Evolutionary conservation across 2,888 invertebrate genomes (phyloP), one percentile per base, ranked within the genome.

Genomic region (Baccha elongata): DNA sequence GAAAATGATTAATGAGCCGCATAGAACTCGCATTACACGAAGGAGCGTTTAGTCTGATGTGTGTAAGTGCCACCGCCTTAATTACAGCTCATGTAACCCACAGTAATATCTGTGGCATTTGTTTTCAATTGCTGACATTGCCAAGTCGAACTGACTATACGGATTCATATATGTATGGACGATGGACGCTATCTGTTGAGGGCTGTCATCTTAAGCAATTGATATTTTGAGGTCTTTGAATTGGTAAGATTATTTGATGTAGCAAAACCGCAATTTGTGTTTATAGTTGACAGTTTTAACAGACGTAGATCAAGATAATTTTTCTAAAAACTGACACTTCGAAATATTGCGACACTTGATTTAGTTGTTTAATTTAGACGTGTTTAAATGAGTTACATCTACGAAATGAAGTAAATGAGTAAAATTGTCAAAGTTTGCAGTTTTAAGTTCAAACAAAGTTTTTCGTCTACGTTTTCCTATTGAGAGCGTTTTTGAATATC

Each of bases 1-100:
- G 55, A 83, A 83, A 83, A 83, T 83, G 83, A 83, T 78, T 78
- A 83, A 83, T 83, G 83, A 78, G 78, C 83, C 72, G 62, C 78
- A 78, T 64, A 73, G 73, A 72, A 78, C 62, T 78, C 72, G 72
- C 78, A 78, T 78, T 68, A 78, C 78, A 78, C 72, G 78, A 83
- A 72, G 71, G 60, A 81, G 76, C 81, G 76, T 81, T 81, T 76
- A 81, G 71, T 68, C 21, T 78, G 78, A 83, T 83, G 78, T 83
- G 78, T 83, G 72, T 83, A 78, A 83, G 72, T 78, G 78, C 78
- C 78, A 83, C 78, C 72, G 78, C 72, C 78, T 83, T 83, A 78
- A 78, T 78, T 83, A 83, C 81, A 71, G 76, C 65, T 76, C 81
- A 76, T 81, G 76, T 76, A 81, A 76, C 81, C 81, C 71, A 75